Conservation (phyloP, 2,797 vertebrate species). For the Galagoides demidoff region DNA sequence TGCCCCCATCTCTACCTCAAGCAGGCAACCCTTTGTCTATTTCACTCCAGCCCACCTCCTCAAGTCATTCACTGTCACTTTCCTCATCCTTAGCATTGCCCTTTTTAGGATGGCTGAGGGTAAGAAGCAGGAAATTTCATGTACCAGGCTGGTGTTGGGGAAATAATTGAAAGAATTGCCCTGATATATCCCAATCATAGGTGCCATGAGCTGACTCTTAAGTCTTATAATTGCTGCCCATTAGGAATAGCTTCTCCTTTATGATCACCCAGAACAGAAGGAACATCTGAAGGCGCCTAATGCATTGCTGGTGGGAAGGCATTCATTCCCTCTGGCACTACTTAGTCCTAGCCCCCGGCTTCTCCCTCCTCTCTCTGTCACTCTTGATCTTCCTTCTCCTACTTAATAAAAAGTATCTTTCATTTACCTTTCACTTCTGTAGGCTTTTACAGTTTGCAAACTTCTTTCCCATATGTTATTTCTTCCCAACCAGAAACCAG, state of each 20-base stretch:
- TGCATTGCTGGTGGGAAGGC: slow-evolving; percentile 61
- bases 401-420: slow-evolving; percentile 52
- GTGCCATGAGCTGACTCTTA: not conserved
- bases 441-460: slow-evolving; percentile 32
- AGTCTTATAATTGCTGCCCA: slow-evolving; percentile 66
- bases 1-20: rapidly evolving
- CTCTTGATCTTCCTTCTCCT: slow-evolving; percentile 61
- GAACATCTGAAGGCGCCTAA: slow-evolving; percentile 50
- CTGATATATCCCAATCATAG: slow-evolving; percentile 27
- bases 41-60: not conserved
- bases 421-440: slow-evolving; percentile 45
- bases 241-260: slow-evolving; percentile 61
- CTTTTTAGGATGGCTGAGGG: not conserved
- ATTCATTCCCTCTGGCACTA: slow-evolving; percentile 26
- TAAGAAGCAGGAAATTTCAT: not conserved
- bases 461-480: not conserved
- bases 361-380: slow-evolving; percentile 34
- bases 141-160: not conserved
- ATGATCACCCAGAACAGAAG: slow-evolving; percentile 19
- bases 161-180: not conserved
- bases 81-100: not conserved
- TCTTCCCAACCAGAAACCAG: slow-evolving; percentile 24
- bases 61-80: not conserved
- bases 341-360: not conserved
- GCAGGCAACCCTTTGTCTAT: not conserved